Base-by-base conservation (phyloP, 64 coral and sea anemone genomes). In the Acropora yongei region DNA sequence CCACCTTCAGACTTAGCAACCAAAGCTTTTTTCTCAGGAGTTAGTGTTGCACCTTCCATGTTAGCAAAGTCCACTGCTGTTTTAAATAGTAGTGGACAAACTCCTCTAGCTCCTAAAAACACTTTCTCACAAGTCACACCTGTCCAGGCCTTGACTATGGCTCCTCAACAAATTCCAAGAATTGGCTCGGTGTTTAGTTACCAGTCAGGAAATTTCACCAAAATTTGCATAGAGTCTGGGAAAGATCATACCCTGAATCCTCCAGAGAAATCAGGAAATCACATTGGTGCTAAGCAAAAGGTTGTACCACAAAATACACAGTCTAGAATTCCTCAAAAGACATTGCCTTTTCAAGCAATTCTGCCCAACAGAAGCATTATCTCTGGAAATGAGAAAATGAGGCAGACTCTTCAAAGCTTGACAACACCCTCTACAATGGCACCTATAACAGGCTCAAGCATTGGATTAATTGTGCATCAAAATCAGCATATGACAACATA, bases 111-210 rank as follows among this genome's bases (percentile, higher is more conserved):
- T 48, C 12, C 17, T 49, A 69, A 68, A n/a, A 48, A 0, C 44
- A 17, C 7, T 6, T 14, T 43, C 46, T 65, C 18, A 39, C 82
- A 85, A 49, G 4, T 72, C 16, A 16, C 63, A 20, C 44, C 82
- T 0, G 20, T 20, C 0, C 82, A 72, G 17, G 18, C 82, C 11
- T n/a, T 49, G 2, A 85, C 45, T 0, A 85, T 85, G 82, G 6
- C 41, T 43, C 44, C 18, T 49, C 82, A 85, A 63, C 82, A 47
- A 3, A 49, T 85, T 49, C 82, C 82, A 48, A 85, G 68, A 18
- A 85, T 85, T 68, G 82, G 68, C 46, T 71, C 66, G 8, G 41
- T 85, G 7, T 85, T 69, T 72, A 85, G 82, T 71, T 85, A 85
- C 11, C 82, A 69, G 17, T 85, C 82, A 3, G 13, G 16, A 2